Base-by-base conservation (phyloP, 2,888 invertebrate genomes). In the Philereme vetulata region DNA sequence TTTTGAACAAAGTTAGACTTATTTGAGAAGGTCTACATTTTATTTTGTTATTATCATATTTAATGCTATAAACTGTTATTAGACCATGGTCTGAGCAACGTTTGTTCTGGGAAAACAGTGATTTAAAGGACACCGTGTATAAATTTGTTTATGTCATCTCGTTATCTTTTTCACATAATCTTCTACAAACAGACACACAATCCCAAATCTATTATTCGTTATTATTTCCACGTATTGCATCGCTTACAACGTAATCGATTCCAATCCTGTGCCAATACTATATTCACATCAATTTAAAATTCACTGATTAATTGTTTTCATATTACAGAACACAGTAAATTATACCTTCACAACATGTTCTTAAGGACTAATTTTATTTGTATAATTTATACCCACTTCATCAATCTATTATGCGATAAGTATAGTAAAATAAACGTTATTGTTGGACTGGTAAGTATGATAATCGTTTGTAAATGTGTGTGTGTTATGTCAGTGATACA, bases 221-320 rank as follows among this genome's bases (percentile, higher is more conserved):
- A 21, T 1, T 21, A 21, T 21, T 21, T 21, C 21, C 21, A 21
- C 21, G 21, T 2, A 21, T 21, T 32, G 7, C 35, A 51, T 57
- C 44, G 38, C 36, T 43, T 45, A 36, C 44, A 33, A 32, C 46
- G 42, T 34, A 46, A 52, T 48, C 43, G 42, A 42, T 48, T 48
- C 8, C 51, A 42, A 58, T 58, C 43, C 21, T 44, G 32, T 49
- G 21, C 21, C 21, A 21, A 21, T 52, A 60, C 49, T 34, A 32
- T 52, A 58, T 50, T 46, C 46, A 50, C 53, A 51, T 54, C 46
- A 50, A 46, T 46, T 50, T 53, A 50, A 59, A 47, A 48, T 58
- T 10, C 33, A 53, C 46, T 42, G 34, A 32, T 48, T 59, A 50
- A 60, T 60, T 60, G 53, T 49, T 53, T 60, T 60, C 34, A 38